Percentiles rank a stretch among this genome's conserved stretches.
Conservation (phyloP, 2,888 invertebrate species). For the Crematogaster levior region DNA sequence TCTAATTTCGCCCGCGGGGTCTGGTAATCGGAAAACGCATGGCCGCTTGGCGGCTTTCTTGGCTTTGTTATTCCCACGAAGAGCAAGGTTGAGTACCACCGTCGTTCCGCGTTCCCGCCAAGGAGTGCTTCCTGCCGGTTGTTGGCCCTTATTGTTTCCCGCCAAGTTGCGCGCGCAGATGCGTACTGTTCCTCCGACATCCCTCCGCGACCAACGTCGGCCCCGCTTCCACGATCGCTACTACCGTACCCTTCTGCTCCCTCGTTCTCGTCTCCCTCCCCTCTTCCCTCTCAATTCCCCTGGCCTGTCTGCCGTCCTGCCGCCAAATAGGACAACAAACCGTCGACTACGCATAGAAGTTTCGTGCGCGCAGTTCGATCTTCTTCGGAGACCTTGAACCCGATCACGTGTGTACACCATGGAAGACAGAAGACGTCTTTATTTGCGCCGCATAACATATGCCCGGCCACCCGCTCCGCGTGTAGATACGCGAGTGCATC, state of each 20-base stretch:
- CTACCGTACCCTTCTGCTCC: slow-evolving; percentile 30
- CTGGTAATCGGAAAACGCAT: neutral
- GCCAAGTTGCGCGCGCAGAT: slow-evolving; percentile 79
- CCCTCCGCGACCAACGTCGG: slow-evolving; percentile 11
- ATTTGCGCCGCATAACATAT: slow-evolving; percentile 31
- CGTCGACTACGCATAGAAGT: slow-evolving; percentile 69
- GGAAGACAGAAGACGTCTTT: slow-evolving; percentile 51
- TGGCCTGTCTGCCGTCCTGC: slow-evolving; percentile 38
- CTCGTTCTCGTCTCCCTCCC: neutral
- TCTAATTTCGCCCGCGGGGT: neutral
- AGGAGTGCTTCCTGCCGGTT: slow-evolving; percentile 68
- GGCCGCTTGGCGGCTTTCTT: neutral
- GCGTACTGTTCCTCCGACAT: slow-evolving; percentile 52
- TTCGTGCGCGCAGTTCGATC: slow-evolving; percentile 59
- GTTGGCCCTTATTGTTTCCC: slow-evolving; percentile 79
- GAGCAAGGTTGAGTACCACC: slow-evolving; percentile 67
- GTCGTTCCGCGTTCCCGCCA: slow-evolving; percentile 72
- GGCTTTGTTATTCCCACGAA: slow-evolving; percentile 27
- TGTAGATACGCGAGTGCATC: slow-evolving; percentile 40
- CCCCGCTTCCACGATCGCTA: slow-evolving; percentile 50
- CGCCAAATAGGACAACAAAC: slow-evolving; percentile 76
- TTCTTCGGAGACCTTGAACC: slow-evolving; percentile 72
- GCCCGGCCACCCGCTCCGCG: slow-evolving; percentile 18
- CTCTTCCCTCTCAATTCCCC: slow-evolving; percentile 32
- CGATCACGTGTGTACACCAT: slow-evolving; percentile 66